These are phyloP conservation scores for Hypsopygia costalis DNA, from an alignment of 2,888 invertebrate genomes.

Conservation along the genomic window DNA sequence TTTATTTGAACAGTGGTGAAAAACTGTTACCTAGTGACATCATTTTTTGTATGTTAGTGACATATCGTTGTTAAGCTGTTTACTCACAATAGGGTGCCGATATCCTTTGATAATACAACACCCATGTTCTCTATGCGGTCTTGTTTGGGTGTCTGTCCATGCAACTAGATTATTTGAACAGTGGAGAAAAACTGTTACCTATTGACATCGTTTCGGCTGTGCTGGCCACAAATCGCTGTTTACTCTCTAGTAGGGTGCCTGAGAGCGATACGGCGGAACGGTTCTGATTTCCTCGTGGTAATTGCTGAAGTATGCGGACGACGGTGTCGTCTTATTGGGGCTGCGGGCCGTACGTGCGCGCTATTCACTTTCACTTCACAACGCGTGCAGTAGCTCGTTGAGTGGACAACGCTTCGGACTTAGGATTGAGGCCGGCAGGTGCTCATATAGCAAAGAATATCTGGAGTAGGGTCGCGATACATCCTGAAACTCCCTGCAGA, in stretches of 20 bases:
- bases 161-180: neutral
- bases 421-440: constrained; percentile 34
- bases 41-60: constrained; percentile 2
- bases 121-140: constrained; percentile 30
- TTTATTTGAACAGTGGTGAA: neutral
- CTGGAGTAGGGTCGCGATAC: too few species aligned
- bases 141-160: constrained; percentile 10
- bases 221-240: constrained; percentile 14
- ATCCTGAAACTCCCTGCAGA: too few species aligned
- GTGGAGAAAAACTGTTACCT: constrained; percentile 7
- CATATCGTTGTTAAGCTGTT: constrained; percentile 19
- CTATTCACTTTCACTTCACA: constrained; percentile 76
- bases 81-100: constrained; percentile 32
- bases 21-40: constrained; percentile 13
- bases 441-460: neutral
- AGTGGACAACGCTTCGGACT: constrained; percentile 37
- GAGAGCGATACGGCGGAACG: constrained; percentile 49
- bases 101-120: too few species aligned
- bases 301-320: constrained; percentile 77
- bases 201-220: constrained; percentile 12
- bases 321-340: constrained; percentile 76
- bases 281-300: constrained; percentile 75
- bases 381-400: constrained; percentile 54
- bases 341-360: constrained; percentile 69
- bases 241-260: constrained; percentile 32